These are phyloP conservation scores for Carassius gibelio DNA, from an alignment of 2,113 vertebrate species.

Conservation along the genomic window DNA sequence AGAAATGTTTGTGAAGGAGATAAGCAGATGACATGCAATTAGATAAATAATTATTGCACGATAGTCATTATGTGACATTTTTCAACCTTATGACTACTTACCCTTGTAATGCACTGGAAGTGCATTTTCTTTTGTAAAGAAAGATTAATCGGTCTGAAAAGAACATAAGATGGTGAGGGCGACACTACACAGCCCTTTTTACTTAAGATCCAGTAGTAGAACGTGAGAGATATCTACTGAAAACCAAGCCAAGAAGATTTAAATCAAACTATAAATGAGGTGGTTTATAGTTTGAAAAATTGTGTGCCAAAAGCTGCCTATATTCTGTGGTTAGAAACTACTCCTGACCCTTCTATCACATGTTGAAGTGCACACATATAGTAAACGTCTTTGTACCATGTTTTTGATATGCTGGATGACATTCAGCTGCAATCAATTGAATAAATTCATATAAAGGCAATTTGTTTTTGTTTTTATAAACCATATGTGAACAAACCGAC, in stretches of 20 bases:
- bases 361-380: neutral
- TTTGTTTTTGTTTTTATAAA: neutral
- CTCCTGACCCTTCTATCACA: neutral
- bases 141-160: slow-evolving; percentile 28
- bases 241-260: slow-evolving; percentile 39
- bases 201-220: neutral
- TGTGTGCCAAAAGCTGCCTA: neutral
- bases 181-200: slow-evolving; percentile 16
- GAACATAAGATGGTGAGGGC: neutral
- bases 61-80: slow-evolving; percentile 32
- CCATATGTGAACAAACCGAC: neutral
- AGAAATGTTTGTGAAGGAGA: slow-evolving; percentile 3
- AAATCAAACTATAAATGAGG: slow-evolving; percentile 15
- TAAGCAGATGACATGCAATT: slow-evolving; percentile 24
- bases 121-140: slow-evolving; percentile 16
- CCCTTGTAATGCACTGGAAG: slow-evolving; percentile 13
- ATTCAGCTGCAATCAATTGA: neutral
- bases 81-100: slow-evolving; percentile 11
- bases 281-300: slow-evolving; percentile 18
- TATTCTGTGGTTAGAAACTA: neutral
- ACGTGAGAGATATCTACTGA: neutral
- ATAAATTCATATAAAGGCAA: neutral
- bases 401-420: neutral
- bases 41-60: slow-evolving; percentile 31
- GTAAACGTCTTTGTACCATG: neutral